These are phyloP conservation scores for Platysteira castanea DNA, from an alignment of 2,113 vertebrate genomes.

Conservation along the genomic window DNA sequence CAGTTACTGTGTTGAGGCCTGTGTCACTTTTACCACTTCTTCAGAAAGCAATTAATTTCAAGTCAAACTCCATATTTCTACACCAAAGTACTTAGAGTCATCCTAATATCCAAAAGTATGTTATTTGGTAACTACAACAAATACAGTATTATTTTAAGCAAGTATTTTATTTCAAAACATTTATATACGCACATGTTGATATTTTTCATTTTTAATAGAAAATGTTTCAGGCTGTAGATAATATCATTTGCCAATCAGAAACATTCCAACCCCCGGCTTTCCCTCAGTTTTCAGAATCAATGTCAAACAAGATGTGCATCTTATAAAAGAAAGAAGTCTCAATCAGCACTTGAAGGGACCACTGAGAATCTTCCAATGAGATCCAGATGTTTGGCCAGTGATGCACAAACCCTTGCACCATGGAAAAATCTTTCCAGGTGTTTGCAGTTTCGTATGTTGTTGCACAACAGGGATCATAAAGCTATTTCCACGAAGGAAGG, in stretches of 20 bases:
- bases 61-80: background rate
- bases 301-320: background rate
- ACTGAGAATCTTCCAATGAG: background rate
- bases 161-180: background rate
- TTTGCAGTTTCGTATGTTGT: slow-evolving; percentile 44
- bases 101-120: background rate
- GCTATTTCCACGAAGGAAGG: background rate
- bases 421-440: slow-evolving; percentile 60
- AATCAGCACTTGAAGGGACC: slow-evolving; percentile 14
- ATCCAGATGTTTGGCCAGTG: slow-evolving; percentile 37
- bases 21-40: background rate
- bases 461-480: slow-evolving; percentile 29
- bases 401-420: background rate
- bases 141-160: background rate
- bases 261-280: rapidly evolving
- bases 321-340: slow-evolving; percentile 3
- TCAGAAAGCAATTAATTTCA: background rate
- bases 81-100: background rate
- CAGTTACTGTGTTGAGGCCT: background rate
- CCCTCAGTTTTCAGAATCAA: background rate
- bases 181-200: rapidly evolving
- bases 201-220: background rate
- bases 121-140: background rate
- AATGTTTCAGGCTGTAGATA: background rate
- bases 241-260: background rate